Evolutionary conservation across 2,888 invertebrate genomes (phyloP), one percentile per base, ranked within the genome.

Genomic region (Crossocerus cetratus): DNA sequence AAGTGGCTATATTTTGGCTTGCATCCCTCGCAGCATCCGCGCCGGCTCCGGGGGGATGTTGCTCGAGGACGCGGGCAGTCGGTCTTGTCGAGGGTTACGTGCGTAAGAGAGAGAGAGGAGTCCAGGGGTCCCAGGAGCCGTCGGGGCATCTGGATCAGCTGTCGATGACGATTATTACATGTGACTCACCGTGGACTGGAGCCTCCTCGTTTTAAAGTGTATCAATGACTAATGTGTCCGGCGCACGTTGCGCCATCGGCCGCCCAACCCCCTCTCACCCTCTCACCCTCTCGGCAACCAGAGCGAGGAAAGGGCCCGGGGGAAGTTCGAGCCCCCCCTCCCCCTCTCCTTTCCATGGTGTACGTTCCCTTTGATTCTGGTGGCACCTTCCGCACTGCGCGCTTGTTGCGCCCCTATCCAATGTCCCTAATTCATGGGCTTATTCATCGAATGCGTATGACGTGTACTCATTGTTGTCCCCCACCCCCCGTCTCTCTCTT

Each of bases 121-220:
- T 74, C 65, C 69, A 69, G 71, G 32, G 32, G 8, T 32, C 32
- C 32, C 32, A 32, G 32, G 32, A 32, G 32, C 32, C 32, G 32
- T 1, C 32, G 62, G 64, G 81, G 83, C 81, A 84, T 85, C 80
- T 84, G 84, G 84, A 86, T 86, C 86, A 86, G 87, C 86, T 86
- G 86, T 86, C 86, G 87, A 87, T 87, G 84, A 87, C 86, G 85
- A 87, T 87, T 86, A 87, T 84, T 84, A 83, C 78, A 67, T 78
- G 79, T 87, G 87, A 87, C 82, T 87, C 87, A 87, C 83, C 86
- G 74, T 32, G 32, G 80, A 71, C 81, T 65, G 69, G 65, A 74
- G 80, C 74, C 32, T 32, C 32, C 32, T 81, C 78, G 80, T 77
- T 87, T 87, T 86, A 85, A 87, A 87, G 84, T 86, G 85, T 87